Percentiles rank a stretch among this genome's conserved stretches.
These are phyloP conservation scores for Thymelicus sylvestris DNA, from an alignment of 2,888 invertebrate genomes.

Conservation along the genomic window DNA sequence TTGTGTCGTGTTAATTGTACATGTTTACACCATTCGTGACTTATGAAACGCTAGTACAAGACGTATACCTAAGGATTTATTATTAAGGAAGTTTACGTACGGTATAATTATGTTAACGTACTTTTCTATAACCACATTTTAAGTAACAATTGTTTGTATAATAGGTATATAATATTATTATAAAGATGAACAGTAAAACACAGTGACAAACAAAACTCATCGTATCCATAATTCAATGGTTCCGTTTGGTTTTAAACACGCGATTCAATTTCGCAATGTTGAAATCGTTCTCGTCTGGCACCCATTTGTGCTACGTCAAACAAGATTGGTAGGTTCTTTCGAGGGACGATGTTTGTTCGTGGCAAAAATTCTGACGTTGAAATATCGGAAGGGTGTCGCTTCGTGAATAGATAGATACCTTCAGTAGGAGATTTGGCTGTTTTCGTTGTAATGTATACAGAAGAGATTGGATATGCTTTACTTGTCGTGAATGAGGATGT, in stretches of 20 bases:
- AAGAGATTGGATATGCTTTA: background rate
- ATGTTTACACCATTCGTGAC: no score
- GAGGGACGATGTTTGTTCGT: conserved; percentile 33
- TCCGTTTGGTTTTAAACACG: conserved; percentile 19
- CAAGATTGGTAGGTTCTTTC: conserved; percentile 28
- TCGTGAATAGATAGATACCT: conserved; percentile 31
- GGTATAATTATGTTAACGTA: no score
- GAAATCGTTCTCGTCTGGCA: conserved; percentile 27
- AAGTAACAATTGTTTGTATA: no score
- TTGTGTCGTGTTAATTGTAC: no score
- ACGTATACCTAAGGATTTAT: no score
- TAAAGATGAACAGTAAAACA: no score
- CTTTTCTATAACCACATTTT: no score
- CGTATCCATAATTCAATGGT: conserved; percentile 9
- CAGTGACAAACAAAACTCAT: background rate
- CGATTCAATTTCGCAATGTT: conserved; percentile 27
- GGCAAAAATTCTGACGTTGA: conserved; percentile 29
- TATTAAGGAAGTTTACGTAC: no score
- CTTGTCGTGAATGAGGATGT: background rate
- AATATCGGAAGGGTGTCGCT: conserved; percentile 27
- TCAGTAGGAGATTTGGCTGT: conserved; percentile 22
- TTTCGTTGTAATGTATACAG: conserved; percentile 7
- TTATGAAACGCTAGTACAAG: no score
- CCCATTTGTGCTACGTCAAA: conserved; percentile 30
- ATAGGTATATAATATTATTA: no score